Percentiles rank a stretch among this genome's conserved stretches.
Conservation (phyloP, 2,113 vertebrate genomes). For the Megaceryle maxima region DNA sequence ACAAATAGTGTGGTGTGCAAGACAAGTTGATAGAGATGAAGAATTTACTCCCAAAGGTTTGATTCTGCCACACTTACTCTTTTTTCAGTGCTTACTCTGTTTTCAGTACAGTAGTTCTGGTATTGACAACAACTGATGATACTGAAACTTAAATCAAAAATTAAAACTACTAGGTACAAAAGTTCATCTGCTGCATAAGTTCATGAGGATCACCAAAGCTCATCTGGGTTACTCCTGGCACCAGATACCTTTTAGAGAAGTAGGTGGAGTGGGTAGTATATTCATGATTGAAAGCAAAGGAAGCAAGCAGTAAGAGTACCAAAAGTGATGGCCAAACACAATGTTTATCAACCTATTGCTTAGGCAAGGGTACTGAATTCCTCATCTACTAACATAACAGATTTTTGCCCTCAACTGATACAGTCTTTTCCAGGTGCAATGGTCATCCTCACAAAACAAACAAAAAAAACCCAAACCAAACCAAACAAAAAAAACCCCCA, state of each 20-base stretch:
- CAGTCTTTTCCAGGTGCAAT: not conserved
- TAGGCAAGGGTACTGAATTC: not conserved
- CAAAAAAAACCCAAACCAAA: no score
- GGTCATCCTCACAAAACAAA: not conserved
- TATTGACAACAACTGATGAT: not conserved
- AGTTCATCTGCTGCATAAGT: not conserved
- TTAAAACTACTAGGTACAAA: not conserved
- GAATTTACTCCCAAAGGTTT: not conserved
- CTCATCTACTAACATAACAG: not conserved
- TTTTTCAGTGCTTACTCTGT: not conserved
- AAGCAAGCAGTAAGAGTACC: not conserved
- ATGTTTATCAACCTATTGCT: accelerated
- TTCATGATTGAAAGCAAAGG: not conserved
- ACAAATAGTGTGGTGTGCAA: not conserved
- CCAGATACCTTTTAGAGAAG: not conserved
- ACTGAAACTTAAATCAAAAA: not conserved
- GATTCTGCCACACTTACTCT: not conserved
- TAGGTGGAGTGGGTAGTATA: not conserved
- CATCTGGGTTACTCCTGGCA: not conserved
- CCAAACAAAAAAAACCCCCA: no score
- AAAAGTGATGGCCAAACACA: not conserved
- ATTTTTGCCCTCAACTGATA: not conserved
- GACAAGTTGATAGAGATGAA: not conserved
- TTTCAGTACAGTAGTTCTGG: not conserved
- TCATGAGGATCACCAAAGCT: not conserved